These are phyloP conservation scores for Dolichoris vasculosae DNA, from an alignment of 1,140 invertebrate genomes.

Conservation along the genomic window DNA sequence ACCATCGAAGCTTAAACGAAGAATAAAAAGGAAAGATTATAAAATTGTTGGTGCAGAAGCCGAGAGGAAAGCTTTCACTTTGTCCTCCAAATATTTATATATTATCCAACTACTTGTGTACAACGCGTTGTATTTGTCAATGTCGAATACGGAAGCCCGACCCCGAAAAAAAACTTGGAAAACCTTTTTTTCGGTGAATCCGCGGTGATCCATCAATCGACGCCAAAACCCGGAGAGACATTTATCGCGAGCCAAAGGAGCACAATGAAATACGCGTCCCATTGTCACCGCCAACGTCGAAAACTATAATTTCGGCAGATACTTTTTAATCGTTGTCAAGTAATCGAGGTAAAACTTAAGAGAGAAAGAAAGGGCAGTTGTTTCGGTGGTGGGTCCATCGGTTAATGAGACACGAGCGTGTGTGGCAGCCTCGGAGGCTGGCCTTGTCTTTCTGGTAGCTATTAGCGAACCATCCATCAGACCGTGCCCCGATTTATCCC, in stretches of 20 bases:
- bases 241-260: neutral
- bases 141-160: neutral
- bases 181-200: neutral
- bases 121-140: neutral
- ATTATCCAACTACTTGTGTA: neutral
- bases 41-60: no score
- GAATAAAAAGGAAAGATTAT: no score
- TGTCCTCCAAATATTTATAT: neutral
- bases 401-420: constrained; percentile 16
- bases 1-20: no score
- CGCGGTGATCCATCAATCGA: neutral
- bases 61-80: no score
- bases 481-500: neutral
- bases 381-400: neutral
- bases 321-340: neutral
- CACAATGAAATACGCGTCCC: neutral
- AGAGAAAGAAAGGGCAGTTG: neutral
- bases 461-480: constrained; percentile 25
- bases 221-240: neutral
- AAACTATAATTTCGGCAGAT: neutral
- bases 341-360: neutral
- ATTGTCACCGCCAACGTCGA: neutral
- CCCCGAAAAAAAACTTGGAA: neutral
- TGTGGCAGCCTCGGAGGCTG: neutral
- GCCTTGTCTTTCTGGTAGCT: neutral